These are phyloP conservation scores for Catocala nupta DNA, from an alignment of 2,888 invertebrate genomes.

Conservation along the genomic window DNA sequence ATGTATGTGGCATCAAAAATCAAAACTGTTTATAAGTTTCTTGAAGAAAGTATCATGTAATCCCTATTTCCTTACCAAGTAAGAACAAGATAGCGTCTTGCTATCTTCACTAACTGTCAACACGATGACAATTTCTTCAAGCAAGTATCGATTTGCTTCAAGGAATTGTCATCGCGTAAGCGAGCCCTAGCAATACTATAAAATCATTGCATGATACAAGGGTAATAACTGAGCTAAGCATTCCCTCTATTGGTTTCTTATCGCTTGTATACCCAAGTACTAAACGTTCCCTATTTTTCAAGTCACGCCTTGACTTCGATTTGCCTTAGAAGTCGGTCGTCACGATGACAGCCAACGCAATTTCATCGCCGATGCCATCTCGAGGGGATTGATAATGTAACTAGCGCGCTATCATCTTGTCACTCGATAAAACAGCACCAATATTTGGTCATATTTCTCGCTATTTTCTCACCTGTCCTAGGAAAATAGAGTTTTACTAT, in stretches of 20 bases:
- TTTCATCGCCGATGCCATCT: conserved; percentile 35
- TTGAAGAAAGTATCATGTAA: too few species aligned
- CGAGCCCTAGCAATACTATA: too few species aligned
- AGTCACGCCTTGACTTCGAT: conserved; percentile 9
- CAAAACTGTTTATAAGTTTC: too few species aligned
- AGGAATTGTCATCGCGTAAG: too few species aligned
- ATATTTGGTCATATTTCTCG: not conserved
- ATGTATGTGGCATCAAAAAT: too few species aligned
- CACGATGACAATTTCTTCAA: too few species aligned
- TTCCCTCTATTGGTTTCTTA: conserved; percentile 3
- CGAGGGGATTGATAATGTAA: conserved; percentile 22
- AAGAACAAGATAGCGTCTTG: too few species aligned
- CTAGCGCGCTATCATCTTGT: conserved; percentile 11
- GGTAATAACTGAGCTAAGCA: not conserved
- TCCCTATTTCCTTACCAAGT: too few species aligned
- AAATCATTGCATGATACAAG: not conserved
- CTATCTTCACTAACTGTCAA: too few species aligned
- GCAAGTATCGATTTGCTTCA: too few species aligned
- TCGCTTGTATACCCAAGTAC: not conserved
- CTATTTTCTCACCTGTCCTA: not conserved
- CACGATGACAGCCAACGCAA: conserved; percentile 27
- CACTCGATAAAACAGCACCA: conserved; percentile 8
- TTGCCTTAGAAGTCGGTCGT: conserved; percentile 15
- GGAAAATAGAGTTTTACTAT: too few species aligned
- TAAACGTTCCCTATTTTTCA: not conserved